Percentiles rank a stretch among this genome's conserved stretches.
Evolutionary conservation across 2,888 invertebrate genomes (phyloP).

Genomic region (Bimastos eiseni): DNA sequence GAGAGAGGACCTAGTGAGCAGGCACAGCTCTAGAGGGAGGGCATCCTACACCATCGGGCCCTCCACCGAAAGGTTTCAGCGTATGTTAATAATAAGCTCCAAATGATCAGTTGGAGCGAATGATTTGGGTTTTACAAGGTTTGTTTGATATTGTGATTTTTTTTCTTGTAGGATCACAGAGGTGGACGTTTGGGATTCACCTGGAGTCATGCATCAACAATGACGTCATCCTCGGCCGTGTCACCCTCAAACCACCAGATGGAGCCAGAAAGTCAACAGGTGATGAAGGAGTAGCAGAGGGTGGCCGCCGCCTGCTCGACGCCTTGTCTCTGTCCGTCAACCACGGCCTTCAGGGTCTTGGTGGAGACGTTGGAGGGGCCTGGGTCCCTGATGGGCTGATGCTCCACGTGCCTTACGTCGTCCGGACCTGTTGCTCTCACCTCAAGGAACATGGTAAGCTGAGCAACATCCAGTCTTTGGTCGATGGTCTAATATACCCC

Average conservation of each 20-base stretch:
- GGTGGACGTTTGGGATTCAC: background rate
- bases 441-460: constrained; percentile 5
- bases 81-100: background rate
- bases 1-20: too few species aligned
- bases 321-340: background rate
- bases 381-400: background rate
- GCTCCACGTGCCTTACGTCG: background rate
- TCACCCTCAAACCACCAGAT: background rate
- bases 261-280: background rate
- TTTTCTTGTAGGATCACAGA: background rate
- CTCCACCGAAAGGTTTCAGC: too few species aligned
- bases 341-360: background rate
- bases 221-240: constrained; percentile 9
- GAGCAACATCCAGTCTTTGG: background rate
- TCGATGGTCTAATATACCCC: background rate
- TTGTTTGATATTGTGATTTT: background rate
- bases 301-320: background rate
- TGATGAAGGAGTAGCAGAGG: background rate
- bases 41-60: too few species aligned
- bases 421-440: background rate
- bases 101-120: background rate
- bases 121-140: too few species aligned
- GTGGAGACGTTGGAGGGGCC: background rate
- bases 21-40: too few species aligned
- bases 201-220: constrained; percentile 7